A percentile compares a stretch with the other conserved stretches of the same genome.
Conservation (phyloP, 2,888 invertebrate genomes). For the Endomychus coccineus region DNA sequence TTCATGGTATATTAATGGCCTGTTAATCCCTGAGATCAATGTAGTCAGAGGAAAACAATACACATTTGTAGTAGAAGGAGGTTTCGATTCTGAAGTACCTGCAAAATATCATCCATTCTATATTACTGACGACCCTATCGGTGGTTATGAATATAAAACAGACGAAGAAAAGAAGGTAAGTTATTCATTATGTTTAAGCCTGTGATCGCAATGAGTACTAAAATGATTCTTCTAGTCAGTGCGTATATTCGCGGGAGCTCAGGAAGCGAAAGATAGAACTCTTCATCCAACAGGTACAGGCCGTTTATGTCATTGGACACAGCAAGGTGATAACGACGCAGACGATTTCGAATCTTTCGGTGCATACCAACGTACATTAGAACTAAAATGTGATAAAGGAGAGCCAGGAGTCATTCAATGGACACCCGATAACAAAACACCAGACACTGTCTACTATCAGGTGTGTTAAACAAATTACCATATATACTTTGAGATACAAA, state of each 20-base stretch:
- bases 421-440: slow-evolving; percentile 80
- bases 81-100: slow-evolving; percentile 66
- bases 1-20: slow-evolving; percentile 90
- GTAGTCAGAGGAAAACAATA: slow-evolving; percentile 81
- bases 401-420: slow-evolving; percentile 79
- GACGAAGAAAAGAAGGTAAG: slow-evolving; percentile 71
- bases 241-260: slow-evolving; percentile 75
- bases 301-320: slow-evolving; percentile 82
- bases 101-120: slow-evolving; percentile 89
- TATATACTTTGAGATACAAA: background rate
- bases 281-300: slow-evolving; percentile 71
- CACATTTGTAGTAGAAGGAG: slow-evolving; percentile 84
- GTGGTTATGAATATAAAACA: slow-evolving; percentile 79
- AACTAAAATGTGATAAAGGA: slow-evolving; percentile 75
- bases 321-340: slow-evolving; percentile 64
- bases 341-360: slow-evolving; percentile 84
- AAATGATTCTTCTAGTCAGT: slow-evolving; percentile 51
- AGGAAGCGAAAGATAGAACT: slow-evolving; percentile 60
- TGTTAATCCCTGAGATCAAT: slow-evolving; percentile 84
- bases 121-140: slow-evolving; percentile 87
- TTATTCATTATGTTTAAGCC: no score
- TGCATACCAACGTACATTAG: slow-evolving; percentile 78
- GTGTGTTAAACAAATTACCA: slow-evolving; percentile 41
- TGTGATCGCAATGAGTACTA: no score
- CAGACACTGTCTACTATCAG: slow-evolving; percentile 90